Evolutionary conservation across 2,797 vertebrate genomes (phyloP).

Genomic region (Malacoraja senta): DNA sequence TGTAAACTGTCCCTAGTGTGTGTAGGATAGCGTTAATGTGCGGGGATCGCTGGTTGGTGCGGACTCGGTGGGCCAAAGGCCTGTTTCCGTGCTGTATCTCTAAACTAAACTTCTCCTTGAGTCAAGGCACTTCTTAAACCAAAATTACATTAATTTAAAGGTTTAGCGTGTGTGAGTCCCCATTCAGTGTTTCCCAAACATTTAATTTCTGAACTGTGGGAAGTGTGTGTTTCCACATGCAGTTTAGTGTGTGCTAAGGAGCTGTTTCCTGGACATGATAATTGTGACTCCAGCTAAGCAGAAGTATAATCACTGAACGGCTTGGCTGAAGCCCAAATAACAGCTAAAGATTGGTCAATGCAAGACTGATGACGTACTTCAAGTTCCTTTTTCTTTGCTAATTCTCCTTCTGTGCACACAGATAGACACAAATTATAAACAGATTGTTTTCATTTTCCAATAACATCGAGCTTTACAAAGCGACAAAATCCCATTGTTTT

Average conservation of each 20-base stretch:
- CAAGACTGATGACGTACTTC: background rate
- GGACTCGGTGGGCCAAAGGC: too few species aligned
- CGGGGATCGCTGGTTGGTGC: too few species aligned
- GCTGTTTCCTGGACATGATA: slow-evolving; percentile 1
- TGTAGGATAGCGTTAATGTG: too few species aligned
- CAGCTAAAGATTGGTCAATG: background rate
- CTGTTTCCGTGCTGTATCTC: too few species aligned
- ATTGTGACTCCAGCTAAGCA: background rate
- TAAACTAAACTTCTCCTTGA: background rate
- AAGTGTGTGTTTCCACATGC: background rate
- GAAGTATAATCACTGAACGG: slow-evolving; percentile 8
- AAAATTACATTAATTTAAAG: slow-evolving; percentile 13
- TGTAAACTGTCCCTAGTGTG: too few species aligned
- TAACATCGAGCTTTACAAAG: background rate
- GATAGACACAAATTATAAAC: background rate
- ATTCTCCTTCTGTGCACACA: background rate
- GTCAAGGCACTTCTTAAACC: background rate
- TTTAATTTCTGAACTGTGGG: slow-evolving; percentile 4
- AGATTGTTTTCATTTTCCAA: background rate
- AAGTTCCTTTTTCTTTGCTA: background rate
- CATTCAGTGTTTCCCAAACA: background rate
- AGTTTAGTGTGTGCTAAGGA: background rate
- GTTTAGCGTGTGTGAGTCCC: background rate
- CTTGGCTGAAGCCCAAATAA: background rate
- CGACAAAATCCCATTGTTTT: background rate